Evolutionary conservation across 2,888 invertebrate species (phyloP), one percentile per base, ranked within the genome.

Genomic region (Lamellibrachia columna): DNA sequence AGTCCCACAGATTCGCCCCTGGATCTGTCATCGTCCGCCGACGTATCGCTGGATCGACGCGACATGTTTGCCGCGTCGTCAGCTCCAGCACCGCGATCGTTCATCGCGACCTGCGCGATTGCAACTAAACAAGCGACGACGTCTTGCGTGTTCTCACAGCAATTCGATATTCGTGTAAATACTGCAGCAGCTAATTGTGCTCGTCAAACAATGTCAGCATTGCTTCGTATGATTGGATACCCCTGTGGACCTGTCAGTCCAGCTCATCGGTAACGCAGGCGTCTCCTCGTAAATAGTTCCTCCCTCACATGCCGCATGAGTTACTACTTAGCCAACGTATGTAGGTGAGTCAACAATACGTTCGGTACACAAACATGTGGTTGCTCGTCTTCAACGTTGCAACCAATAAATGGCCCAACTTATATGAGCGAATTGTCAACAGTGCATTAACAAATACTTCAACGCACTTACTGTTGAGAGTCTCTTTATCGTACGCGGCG

Each of bases 1-100:
- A 93, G 7, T 8, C 91, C 91, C 55, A 55, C 1, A 6, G 53
- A 53, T 15, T 11, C 52, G 8, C 91, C 55, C 52, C 53, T 53
- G 91, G 91, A 75, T 75, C 75, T 91, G 53, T 52, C 52, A 15
- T 53, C 53, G 55, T 91, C 91, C 15, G 40, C 53, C 15, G 91
- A 91, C 2, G 53, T 52, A n/a, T 91, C 53, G 53, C 53, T 91
- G 55, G 91, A 91, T 53, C 55, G 91, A 6, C 53, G 53, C 55
- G 91, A 91, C 53, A 53, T 91, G 53, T 15, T 91, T n/a, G 22
- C 28, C 91, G 22, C 22, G 60, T 60, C 22, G 60, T 15, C 60
- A 4, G 22, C 22, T 75, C 75, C n/a, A 75, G 75, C 75, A n/a
- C 22, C 75, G 75, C 75, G 4, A n/a, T 75, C 75, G 75, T 15